Base-by-base conservation (phyloP, 2,797 vertebrate genomes). In the Hapalemur alaotrensis region DNA sequence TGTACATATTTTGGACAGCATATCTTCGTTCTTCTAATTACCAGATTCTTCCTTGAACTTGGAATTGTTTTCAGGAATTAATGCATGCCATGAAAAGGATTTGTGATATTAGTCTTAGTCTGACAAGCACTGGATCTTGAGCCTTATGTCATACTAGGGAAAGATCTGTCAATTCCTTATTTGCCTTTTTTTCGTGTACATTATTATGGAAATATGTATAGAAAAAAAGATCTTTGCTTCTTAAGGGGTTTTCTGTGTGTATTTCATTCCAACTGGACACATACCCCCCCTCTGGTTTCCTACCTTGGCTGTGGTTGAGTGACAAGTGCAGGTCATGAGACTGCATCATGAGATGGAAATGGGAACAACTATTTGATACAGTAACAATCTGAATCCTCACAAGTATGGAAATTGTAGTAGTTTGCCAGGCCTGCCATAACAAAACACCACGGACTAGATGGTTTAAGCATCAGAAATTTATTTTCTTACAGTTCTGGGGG, bases 151-250 rank as follows among this genome's bases (percentile, higher is more conserved):
- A 52, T 23, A 35, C 15, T n/a, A 70, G 48, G n/a, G 32, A 81
- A 92, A 52, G 57, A 81, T 61, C 35, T 81, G 52, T 90, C 54
- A 91, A 70, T 22, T 35, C 87, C 0, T 52, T 38, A 57, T 76
- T 78, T 79, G 32, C 4, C 5, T 86, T 67, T 96, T 73, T 94
- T 30, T 20, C 52, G 85, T 96, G 35, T 79, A 92, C 83, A 23
- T 81, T 78, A 65, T 78, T 91, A 50, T 59, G 92, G 83, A 86
- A 75, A 65, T 10, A 48, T 86, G 86, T 38, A 87, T 84, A 90
- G 48, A 95, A 97, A 89, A 38, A 38, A 52, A 5, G 4, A 43
- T 8, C 13, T 52, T 92, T 76, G 7, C 54, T 94, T 96, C 57
- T 54, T 89, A 72, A 41, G 59, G 76, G 20, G 32, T 50, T 67